These are phyloP conservation scores for Acleris cristana DNA, from an alignment of 2,888 invertebrate species.

Conservation along the genomic window DNA sequence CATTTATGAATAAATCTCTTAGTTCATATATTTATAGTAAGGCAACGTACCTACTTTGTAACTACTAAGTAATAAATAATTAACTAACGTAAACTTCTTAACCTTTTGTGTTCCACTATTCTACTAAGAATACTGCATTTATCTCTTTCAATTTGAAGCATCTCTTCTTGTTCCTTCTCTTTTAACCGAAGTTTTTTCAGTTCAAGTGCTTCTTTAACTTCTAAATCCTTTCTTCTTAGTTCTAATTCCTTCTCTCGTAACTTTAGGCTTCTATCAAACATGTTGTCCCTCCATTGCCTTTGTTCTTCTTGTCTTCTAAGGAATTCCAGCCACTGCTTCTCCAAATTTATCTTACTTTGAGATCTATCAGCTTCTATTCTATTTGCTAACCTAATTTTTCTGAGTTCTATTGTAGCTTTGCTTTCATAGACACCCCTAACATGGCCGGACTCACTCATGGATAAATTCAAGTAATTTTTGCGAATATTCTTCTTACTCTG, in stretches of 20 bases:
- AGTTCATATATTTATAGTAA: too few relatives aligned
- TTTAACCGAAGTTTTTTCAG: slow-evolving; percentile 52
- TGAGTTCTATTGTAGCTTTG: slow-evolving; percentile 56
- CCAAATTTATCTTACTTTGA: slow-evolving; percentile 60
- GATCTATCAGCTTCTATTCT: slow-evolving; percentile 59
- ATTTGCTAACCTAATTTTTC: slow-evolving; percentile 60
- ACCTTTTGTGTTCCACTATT: slow-evolving; percentile 45
- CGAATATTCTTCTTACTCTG: slow-evolving; percentile 45
- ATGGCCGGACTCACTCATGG: slow-evolving; percentile 22
- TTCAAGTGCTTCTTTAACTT: slow-evolving; percentile 56
- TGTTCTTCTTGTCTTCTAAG: slow-evolving; percentile 55
- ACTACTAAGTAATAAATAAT: too few relatives aligned
- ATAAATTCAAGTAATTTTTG: slow-evolving; percentile 33
- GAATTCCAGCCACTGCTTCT: slow-evolving; percentile 63
- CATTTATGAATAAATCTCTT: too few relatives aligned
- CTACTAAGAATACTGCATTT: slow-evolving; percentile 57
- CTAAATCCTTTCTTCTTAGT: slow-evolving; percentile 52
- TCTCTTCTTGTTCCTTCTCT: slow-evolving; percentile 54
- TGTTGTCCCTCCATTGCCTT: slow-evolving; percentile 49
- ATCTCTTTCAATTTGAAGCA: slow-evolving; percentile 54
- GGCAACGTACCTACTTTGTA: too few relatives aligned
- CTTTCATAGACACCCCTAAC: slow-evolving; percentile 45
- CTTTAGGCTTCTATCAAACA: slow-evolving; percentile 53
- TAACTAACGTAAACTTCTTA: slow-evolving; percentile 12
- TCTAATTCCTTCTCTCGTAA: slow-evolving; percentile 56